Conservation (phyloP, 2,888 invertebrate species). For the Tipula lateralis region DNA sequence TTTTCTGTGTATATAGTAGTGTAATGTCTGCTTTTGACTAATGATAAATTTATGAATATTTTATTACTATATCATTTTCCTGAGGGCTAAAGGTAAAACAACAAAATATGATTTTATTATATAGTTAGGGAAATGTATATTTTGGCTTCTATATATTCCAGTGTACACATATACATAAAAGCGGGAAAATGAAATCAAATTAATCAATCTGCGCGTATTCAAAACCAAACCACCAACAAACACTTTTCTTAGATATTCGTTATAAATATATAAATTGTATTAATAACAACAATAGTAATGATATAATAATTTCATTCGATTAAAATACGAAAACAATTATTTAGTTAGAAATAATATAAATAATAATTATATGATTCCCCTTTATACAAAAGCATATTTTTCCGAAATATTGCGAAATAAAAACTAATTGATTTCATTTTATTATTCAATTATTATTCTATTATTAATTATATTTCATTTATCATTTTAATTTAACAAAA, state of each 20-base stretch:
- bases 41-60: constrained; percentile 5
- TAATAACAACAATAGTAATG: background rate
- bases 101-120: background rate
- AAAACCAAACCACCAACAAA: background rate
- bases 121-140: background rate
- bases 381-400: background rate
- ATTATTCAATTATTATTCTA: constrained; percentile 5
- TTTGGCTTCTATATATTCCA: too few relatives aligned
- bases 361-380: background rate
- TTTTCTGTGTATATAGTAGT: background rate
- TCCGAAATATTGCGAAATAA: background rate
- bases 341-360: background rate
- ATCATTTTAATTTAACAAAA: background rate
- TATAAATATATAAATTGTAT: background rate
- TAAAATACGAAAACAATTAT: background rate
- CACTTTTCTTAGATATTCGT: background rate
- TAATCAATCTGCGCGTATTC: background rate
- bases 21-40: background rate
- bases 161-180: too few relatives aligned
- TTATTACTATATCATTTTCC: background rate
- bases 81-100: background rate
- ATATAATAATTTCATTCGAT: background rate
- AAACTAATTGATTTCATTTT: background rate
- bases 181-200: background rate
- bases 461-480: background rate